Evolutionary conservation across 2,113 vertebrate species (phyloP), one percentile per base, ranked within the genome.

Genomic region (Aptenodytes forsteri): DNA sequence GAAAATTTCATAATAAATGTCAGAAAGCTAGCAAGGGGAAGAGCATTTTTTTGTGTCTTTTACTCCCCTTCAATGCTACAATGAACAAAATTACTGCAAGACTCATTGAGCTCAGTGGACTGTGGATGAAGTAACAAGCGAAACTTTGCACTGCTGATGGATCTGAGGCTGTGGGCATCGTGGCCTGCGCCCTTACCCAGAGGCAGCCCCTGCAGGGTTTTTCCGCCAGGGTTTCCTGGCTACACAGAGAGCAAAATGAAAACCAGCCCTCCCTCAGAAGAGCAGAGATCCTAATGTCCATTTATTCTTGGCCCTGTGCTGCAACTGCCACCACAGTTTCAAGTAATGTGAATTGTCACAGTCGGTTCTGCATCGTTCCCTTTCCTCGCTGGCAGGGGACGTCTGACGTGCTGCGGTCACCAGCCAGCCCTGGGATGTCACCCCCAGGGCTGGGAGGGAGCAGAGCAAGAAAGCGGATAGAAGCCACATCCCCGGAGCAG

Each of bases 401-500:
- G 0, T 13, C 58, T 49, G 56, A 42, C 0, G 6, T 10, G 2
- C 58, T 42, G n/a, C 3, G 7, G 44, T 66, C 87, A 27, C 52
- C 46, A 46, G 47, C 73, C 85, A 62, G 55, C 32, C 30, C 44
- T n/a, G 42, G 36, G 59, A 22, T 36, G 77, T 73, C 59, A 25
- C 44, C 42, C 29, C 59, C 2, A 2, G 44, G 14, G 26, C 69
- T 22, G 26, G 69, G 59, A 64, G 21, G 69, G 42, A 50, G 36
- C 13, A 2, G 32, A 21, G 36, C 0, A 4, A 67, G 29, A 18
- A 40, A 49, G 40, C 8, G 1, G 9, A 46, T 6, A 50, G 36
- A 13, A 0, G 4, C 38, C 4, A 3, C 19, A 1, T 27, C 26
- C 32, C 27, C 15, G 2, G 10, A 26, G 46, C 1, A 0, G 49